phyloP scores from a whole-genome alignment of 2,797 vertebrate genomes.

The Anguilla pacifica region DNA sequence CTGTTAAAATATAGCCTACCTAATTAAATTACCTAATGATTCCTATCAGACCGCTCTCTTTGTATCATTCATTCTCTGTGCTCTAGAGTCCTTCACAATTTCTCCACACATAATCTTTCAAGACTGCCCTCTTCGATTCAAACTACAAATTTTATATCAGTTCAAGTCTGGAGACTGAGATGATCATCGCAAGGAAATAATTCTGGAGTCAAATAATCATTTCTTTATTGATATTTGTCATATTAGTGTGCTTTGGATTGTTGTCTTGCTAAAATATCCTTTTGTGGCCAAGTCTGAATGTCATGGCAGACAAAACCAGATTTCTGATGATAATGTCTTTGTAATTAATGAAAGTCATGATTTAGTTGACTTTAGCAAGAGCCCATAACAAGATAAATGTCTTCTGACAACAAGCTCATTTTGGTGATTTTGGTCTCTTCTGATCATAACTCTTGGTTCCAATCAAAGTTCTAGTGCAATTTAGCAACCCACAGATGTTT shows the following conservation, averaged over 20 bases:
- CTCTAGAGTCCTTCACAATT: not conserved
- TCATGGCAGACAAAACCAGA: not conserved
- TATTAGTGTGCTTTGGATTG: not conserved
- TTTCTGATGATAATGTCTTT: not conserved
- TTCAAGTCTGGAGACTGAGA: not conserved
- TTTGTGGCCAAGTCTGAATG: not conserved
- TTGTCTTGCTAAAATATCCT: not conserved
- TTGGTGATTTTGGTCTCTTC: not conserved
- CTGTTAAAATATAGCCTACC: not conserved
- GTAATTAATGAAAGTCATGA: not conserved
- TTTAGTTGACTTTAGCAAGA: not conserved
- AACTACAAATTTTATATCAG: not conserved
- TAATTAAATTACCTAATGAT: not conserved
- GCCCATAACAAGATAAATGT: not conserved
- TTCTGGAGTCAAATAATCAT: not conserved
- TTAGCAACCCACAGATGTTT: not conserved
- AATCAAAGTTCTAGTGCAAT: not conserved
- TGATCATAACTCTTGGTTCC: not conserved
- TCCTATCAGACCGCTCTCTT: not conserved
- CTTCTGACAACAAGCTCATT: not conserved
- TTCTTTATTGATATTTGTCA: not conserved
- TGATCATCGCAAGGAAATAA: not conserved
- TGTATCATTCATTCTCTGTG: not conserved
- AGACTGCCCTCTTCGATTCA: not conserved
- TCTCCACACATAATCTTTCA: not conserved